Evolutionary conservation across 2,797 vertebrate genomes (phyloP).

Genomic region (Remorina albescens): DNA sequence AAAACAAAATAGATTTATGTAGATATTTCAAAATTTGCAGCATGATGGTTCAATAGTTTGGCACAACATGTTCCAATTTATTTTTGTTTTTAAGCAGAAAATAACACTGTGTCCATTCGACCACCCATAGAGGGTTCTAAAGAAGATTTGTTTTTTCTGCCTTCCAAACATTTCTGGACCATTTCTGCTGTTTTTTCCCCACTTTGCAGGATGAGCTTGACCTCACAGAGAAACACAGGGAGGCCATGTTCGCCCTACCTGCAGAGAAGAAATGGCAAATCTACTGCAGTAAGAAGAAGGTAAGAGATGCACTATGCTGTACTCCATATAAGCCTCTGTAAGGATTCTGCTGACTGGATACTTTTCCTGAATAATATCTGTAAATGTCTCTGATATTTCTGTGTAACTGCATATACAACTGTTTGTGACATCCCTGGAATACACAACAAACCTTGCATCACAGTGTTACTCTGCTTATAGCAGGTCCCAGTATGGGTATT

Average conservation of each 20-base stretch:
- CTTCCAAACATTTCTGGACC: constrained; percentile 1
- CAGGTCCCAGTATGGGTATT: constrained; percentile 18
- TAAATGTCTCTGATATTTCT: no score
- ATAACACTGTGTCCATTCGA: constrained; percentile 7
- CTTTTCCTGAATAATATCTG: constrained; percentile 18
- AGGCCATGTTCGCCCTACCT: constrained; percentile 98
- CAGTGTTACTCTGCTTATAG: constrained; percentile 19
- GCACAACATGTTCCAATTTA: background rate
- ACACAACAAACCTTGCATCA: constrained; percentile 9
- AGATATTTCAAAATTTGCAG: constrained; percentile 29
- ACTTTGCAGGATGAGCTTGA: constrained; percentile 94
- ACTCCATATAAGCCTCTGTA: constrained; percentile 16
- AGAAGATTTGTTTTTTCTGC: background rate
- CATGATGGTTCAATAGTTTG: background rate
- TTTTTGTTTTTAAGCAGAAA: background rate
- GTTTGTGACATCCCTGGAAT: no score
- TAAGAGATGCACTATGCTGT: constrained; percentile 69
- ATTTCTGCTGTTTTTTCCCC: constrained; percentile 27
- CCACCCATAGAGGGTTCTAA: constrained; percentile 13
- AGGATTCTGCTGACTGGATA: background rate
- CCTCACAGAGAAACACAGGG: constrained; percentile 98
- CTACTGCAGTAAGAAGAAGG: constrained; percentile 99
- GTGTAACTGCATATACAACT: no score
- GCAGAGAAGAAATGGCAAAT: constrained; percentile 99
- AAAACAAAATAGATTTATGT: constrained; percentile 40